Conservation (phyloP, 2,113 vertebrate species). For the Clupea harengus region DNA sequence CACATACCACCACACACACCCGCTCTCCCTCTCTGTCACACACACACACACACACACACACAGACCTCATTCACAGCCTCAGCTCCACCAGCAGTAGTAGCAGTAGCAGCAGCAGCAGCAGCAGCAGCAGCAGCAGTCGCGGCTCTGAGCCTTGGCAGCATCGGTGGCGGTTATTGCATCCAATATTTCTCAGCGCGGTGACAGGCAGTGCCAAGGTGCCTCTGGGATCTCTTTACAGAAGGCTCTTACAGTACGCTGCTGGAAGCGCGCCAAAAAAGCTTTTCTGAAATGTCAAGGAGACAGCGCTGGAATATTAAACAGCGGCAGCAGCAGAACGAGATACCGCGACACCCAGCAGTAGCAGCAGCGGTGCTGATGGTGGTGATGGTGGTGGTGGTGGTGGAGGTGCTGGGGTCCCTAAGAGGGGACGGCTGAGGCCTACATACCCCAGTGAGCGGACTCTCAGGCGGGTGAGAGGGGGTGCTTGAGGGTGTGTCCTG, state of each 20-base stretch:
- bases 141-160: neutral
- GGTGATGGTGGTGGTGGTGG: neutral
- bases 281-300: conserved; percentile 38
- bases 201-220: conserved; percentile 30
- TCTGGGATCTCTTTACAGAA: conserved; percentile 31
- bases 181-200: conserved; percentile 20
- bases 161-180: conserved; percentile 16
- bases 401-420: neutral
- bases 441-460: too few relatives aligned
- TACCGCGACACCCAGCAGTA: neutral
- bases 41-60: neutral
- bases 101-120: too few relatives aligned
- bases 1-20: neutral
- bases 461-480: neutral
- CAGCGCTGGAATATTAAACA: conserved; percentile 35
- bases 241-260: conserved; percentile 26
- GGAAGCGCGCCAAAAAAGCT: conserved; percentile 26
- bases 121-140: neutral
- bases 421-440: neutral
- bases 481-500: neutral
- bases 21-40: neutral
- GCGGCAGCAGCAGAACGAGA: neutral
- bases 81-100: neutral
- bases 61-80: neutral
- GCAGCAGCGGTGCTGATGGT: neutral